phyloP scores from a whole-genome alignment of 2,113 vertebrate species.

The Microtus pennsylvanicus region DNA sequence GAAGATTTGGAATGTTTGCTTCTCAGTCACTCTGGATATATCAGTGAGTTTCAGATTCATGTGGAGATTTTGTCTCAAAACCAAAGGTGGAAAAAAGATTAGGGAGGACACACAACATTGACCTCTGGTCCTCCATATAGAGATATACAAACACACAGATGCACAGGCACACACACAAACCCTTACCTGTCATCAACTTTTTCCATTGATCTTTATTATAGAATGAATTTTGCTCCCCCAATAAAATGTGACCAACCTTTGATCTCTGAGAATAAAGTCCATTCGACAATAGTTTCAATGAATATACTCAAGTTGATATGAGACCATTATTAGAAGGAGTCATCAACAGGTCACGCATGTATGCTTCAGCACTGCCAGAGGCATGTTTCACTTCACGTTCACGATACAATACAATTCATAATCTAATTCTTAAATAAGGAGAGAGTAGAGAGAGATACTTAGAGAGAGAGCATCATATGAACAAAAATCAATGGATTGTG shows the following conservation, averaged over 20 bases:
- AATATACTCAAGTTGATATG: background rate
- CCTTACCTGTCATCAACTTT: background rate
- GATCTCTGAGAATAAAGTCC: background rate
- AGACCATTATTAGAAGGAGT: background rate
- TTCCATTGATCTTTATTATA: background rate
- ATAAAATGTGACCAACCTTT: background rate
- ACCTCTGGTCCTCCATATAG: background rate
- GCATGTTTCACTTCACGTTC: too few species aligned
- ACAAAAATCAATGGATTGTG: background rate
- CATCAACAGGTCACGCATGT: too few species aligned
- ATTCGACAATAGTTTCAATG: background rate
- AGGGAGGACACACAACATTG: too few species aligned
- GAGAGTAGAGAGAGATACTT: background rate
- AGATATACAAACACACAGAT: background rate
- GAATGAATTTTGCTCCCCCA: background rate
- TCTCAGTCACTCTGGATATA: background rate
- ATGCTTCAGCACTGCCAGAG: too few species aligned
- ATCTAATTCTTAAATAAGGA: background rate
- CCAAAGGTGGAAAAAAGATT: background rate
- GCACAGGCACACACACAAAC: background rate
- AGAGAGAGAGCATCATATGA: background rate
- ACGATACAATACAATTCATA: background rate
- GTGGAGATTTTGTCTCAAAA: background rate
- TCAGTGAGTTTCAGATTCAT: background rate
- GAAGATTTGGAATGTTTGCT: background rate